phyloP scores from a whole-genome alignment of 2,888 invertebrate species.

The Agapostemon virescens region DNA sequence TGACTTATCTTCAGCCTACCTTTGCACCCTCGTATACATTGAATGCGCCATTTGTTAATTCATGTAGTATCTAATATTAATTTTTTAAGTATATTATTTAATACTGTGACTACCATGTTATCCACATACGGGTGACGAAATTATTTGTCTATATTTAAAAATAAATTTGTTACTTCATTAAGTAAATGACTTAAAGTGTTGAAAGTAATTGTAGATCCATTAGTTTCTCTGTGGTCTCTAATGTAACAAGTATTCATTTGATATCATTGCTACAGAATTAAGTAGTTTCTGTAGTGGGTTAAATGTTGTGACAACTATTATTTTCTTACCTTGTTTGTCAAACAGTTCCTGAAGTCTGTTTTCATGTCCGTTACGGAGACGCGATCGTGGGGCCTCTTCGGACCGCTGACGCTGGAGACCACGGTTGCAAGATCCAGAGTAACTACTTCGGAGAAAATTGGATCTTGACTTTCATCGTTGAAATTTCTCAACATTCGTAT shows the following conservation, averaged over 20 bases:
- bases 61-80: background rate
- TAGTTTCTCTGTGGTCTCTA: too few species aligned
- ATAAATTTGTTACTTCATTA: too few species aligned
- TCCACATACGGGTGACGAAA: too few species aligned
- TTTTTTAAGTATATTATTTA: too few species aligned
- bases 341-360: conserved; percentile 91
- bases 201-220: too few species aligned
- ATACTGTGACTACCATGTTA: too few species aligned
- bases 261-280: too few species aligned
- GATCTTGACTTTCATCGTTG: conserved; percentile 88
- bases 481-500: conserved; percentile 93
- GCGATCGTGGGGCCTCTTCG: conserved; percentile 97
- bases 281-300: too few species aligned
- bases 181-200: too few species aligned
- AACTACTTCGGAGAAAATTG: conserved; percentile 91
- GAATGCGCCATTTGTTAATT: background rate
- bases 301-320: background rate
- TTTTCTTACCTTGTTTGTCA: conserved; percentile 90
- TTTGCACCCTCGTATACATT: conserved; percentile 9
- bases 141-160: too few species aligned
- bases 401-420: conserved; percentile 97
- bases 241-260: too few species aligned
- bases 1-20: conserved; percentile 57
- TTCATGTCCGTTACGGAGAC: conserved; percentile 96
- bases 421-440: conserved; percentile 93